These are phyloP conservation scores for Amphibalanus amphitrite DNA, from an alignment of 1,140 invertebrate species.

Conservation along the genomic window DNA sequence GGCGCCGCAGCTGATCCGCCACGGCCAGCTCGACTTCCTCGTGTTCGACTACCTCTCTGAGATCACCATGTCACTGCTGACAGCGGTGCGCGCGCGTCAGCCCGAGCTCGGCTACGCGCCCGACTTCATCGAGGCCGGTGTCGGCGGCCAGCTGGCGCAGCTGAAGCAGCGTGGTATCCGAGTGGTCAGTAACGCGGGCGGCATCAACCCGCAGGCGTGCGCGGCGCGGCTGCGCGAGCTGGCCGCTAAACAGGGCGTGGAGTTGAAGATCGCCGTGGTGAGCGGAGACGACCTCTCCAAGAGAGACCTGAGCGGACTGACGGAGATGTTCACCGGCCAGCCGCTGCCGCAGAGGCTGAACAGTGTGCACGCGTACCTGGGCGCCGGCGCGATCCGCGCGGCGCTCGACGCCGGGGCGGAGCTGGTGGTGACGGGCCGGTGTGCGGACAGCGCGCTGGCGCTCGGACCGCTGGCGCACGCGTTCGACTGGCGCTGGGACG, in stretches of 20 bases:
- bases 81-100: slow-evolving; percentile 29
- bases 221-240: slow-evolving; percentile 26
- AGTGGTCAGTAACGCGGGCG: slow-evolving; percentile 35
- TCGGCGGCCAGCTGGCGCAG: slow-evolving; percentile 30
- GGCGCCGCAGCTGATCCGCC: slow-evolving; percentile 32
- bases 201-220: slow-evolving; percentile 35
- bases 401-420: slow-evolving; percentile 34
- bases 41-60: slow-evolving; percentile 38
- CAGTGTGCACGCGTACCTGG: slow-evolving; percentile 35
- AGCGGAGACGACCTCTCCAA: slow-evolving; percentile 29
- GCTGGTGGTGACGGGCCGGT: slow-evolving; percentile 35
- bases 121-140: slow-evolving; percentile 31
- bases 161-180: slow-evolving; percentile 32
- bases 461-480: slow-evolving; percentile 33
- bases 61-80: slow-evolving; percentile 37
- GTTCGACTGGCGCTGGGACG: slow-evolving; percentile 28
- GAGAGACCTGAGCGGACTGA: slow-evolving; percentile 20
- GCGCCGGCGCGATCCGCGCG: slow-evolving; percentile 31
- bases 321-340: slow-evolving; percentile 25
- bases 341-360: slow-evolving; percentile 25
- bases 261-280: slow-evolving; percentile 30
- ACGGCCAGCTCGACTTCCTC: slow-evolving; percentile 31
- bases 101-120: slow-evolving; percentile 33
- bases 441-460: slow-evolving; percentile 34
- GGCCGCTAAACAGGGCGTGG: slow-evolving; percentile 25